Evolutionary conservation across 2,888 invertebrate species (phyloP), one percentile per base, ranked within the genome.

Genomic region (Chelonus formosanus): DNA sequence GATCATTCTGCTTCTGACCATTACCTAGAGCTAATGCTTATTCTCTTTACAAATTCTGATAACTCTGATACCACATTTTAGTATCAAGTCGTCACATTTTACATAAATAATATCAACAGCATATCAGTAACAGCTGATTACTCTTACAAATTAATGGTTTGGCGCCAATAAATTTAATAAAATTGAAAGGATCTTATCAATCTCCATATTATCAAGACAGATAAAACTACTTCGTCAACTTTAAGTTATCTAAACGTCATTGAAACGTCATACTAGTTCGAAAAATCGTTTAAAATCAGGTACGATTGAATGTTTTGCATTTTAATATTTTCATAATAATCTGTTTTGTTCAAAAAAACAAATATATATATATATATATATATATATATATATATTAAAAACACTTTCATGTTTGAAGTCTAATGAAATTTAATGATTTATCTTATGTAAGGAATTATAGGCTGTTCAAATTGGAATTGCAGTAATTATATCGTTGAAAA

Each of bases 151-250:
- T 52, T 52, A 32, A 8, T 31, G 34, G 8, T 34, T 52, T 52
- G 52, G 31, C 8, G 34, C 32, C 31, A 52, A 52, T 32, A 34
- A 52, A 52, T 34, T 52, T 32, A 32, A 32, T 52, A 32, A 32
- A 52, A 31, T 52, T 52, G 8, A 52, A 52, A 6, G 52, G 34
- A 52, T 48, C 52, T 52, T 52, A 52, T 52, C 52, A 8, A 52
- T 52, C 52, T 7, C 7, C 32, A 6, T 52, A 31, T 32, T 8
- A 32, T 52, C 31, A 52, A 8, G 32, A 52, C 8, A 7, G 34
- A 52, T 32, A 52, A 52, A 52, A 7, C 3, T 32, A 52, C 8
- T 32, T 8, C 32, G 8, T 52, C 34, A 52, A 20, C n/a, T 48
- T 32, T 32, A 32, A 8, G 34, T 52, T 32, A 52, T 52, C 31